Evolutionary conservation across 1,140 invertebrate species (phyloP), one percentile per base, ranked within the genome.

Genomic region (Trichonephila inaurata): DNA sequence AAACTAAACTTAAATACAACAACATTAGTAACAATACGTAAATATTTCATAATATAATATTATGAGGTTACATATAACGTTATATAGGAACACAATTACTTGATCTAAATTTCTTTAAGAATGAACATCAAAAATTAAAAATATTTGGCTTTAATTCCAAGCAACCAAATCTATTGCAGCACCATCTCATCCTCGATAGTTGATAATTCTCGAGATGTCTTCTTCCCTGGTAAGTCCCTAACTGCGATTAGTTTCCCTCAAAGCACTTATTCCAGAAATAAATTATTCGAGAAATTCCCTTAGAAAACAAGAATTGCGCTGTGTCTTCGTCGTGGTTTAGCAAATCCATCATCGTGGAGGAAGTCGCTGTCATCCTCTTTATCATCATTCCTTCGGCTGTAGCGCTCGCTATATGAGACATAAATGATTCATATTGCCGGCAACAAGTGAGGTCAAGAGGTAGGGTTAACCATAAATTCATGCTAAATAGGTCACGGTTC

Each of bases 381-480:
- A 91, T 91, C 89, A 51, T 51, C 21, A 2, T 89, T 77, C 28
- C 51, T 91, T 19, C 21, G 19, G 60, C 16, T 19, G 82, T 83
- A 18, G 85, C 28, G 44, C 33, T 40, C 64, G 7, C 88, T 89
- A n/a, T 24, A 58, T 33, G 88, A 51, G 28, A 18, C 10, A 60
- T 87, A 61, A 72, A 81, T 81, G 89, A 91, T 91, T 72, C 72
- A 91, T 91, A 91, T 61, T 24, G 8, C 24, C n/a, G 7, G 89
- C 69, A 91, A 91, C 89, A 91, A 77, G 89, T 91, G 44, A 28
- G 89, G 89, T 91, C 89, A 91, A 91, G n/a, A 82, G 89, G 28
- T 58, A 4, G 44, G 33, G 83, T 28, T 33, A 77, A 18, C 6
- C 72, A 77, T 77, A 77, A 77, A 77, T 77, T 77, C 28, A 77